A percentile compares a stretch with the other conserved stretches of the same genome.
These are phyloP conservation scores for Pristionchus maxplancki DNA, from an alignment of 2,888 invertebrate genomes.

Conservation along the genomic window DNA sequence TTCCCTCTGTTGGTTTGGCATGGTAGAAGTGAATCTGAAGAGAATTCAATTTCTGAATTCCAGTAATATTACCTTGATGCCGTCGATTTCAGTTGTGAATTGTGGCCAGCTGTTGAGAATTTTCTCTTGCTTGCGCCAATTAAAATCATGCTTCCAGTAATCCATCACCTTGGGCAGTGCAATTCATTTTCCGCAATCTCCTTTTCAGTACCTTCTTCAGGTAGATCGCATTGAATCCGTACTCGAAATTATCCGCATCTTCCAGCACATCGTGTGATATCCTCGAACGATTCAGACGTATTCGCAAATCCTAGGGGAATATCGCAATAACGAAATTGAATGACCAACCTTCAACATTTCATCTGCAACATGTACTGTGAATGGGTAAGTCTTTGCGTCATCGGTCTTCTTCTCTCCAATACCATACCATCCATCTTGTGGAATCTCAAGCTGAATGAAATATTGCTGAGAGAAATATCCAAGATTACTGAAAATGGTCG, in stretches of 20 bases:
- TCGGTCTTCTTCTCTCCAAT: not conserved
- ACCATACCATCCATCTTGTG: slow-evolving; percentile 36
- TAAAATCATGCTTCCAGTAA: slow-evolving; percentile 87
- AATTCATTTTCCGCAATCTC: too few relatives aligned
- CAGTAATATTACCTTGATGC: slow-evolving; percentile 76
- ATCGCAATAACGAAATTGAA: not conserved
- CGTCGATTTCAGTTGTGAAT: slow-evolving; percentile 87
- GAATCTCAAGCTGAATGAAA: slow-evolving; percentile 14
- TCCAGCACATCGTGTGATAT: slow-evolving; percentile 73
- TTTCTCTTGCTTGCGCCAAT: slow-evolving; percentile 85
- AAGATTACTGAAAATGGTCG: too few relatives aligned
- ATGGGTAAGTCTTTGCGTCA: slow-evolving; percentile 26
- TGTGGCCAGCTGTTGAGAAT: slow-evolving; percentile 86
- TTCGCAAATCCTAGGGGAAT: slow-evolving; percentile 65
- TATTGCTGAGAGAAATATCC: too few relatives aligned
- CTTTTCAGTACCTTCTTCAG: slow-evolving; percentile 57
- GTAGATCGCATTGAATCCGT: slow-evolving; percentile 87
- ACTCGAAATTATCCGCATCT: slow-evolving; percentile 83
- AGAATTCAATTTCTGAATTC: not conserved
- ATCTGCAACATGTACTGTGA: slow-evolving; percentile 23
- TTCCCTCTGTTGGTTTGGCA: slow-evolving; percentile 81
- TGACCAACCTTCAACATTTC: not conserved
- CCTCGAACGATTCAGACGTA: slow-evolving; percentile 80
- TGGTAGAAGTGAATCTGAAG: slow-evolving; percentile 85
- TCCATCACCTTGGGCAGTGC: slow-evolving; percentile 82